Conservation (phyloP, 2,797 vertebrate species). For the Sebastiscus tertius region DNA sequence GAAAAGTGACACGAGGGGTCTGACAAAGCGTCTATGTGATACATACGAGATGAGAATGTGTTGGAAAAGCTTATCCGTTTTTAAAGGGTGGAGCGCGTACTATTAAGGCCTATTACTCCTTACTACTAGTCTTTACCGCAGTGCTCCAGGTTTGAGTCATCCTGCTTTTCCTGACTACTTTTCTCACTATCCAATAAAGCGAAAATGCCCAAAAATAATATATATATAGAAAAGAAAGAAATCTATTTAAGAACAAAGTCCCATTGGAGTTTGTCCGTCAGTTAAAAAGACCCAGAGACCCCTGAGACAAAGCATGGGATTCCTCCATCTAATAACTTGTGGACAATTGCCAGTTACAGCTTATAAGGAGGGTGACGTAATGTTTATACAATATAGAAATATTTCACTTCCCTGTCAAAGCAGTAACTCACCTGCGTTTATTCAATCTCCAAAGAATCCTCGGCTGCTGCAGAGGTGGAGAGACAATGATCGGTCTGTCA, state of each 20-base stretch:
- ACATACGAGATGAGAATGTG: accelerated
- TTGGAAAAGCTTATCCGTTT: no score
- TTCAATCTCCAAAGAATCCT: constrained; percentile 80
- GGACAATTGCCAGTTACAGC: constrained; percentile 77
- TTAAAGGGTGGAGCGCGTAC: no score
- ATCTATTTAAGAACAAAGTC: not conserved
- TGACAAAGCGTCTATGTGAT: no score
- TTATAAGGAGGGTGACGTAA: constrained; percentile 80
- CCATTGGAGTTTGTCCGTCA: not conserved
- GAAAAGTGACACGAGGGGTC: accelerated
- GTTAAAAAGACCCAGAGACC: constrained; percentile 7
- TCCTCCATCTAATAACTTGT: constrained; percentile 67
- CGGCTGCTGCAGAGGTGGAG: constrained; percentile 53
- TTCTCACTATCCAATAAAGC: no score
- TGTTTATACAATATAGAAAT: constrained; percentile 84
- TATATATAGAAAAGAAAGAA: not conserved
- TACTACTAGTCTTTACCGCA: no score
- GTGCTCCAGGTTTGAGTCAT: no score
- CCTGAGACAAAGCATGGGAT: constrained; percentile 39
- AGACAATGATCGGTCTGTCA: constrained; percentile 77
- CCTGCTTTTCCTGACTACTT: no score
- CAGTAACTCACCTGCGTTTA: constrained; percentile 82
- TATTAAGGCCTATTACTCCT: no score
- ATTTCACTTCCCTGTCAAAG: constrained; percentile 82
- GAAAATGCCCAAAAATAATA: accelerated